A percentile compares a stretch with the other conserved stretches of the same genome.
Conservation (phyloP, 2,113 vertebrate genomes). For the Ciconia boyciana region DNA sequence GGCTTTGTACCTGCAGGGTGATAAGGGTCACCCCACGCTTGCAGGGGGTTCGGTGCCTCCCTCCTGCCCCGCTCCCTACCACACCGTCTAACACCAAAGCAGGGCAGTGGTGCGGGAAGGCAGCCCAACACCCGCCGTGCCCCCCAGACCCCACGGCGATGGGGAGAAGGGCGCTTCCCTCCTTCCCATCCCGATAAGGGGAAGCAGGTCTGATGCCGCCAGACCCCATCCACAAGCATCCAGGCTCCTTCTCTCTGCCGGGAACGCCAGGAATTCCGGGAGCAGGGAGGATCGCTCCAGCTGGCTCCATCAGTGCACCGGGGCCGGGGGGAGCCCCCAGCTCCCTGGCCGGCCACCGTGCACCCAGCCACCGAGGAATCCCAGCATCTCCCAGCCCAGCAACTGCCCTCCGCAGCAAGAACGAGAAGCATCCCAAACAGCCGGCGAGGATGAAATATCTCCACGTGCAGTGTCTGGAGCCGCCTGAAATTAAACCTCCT, state of each 20-base stretch:
- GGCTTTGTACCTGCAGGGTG: neutral
- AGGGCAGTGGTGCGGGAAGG: neutral
- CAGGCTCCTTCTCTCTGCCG: neutral
- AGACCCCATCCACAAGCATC: neutral
- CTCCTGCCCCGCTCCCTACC: conserved; percentile 35
- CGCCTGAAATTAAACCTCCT: neutral
- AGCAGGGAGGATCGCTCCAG: neutral
- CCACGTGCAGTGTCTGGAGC: neutral
- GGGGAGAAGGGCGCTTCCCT: neutral
- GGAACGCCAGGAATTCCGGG: conserved; percentile 45
- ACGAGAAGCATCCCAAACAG: conserved; percentile 69
- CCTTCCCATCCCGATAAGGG: neutral
- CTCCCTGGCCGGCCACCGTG: neutral
- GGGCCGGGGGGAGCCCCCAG: neutral
- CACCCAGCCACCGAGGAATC: conserved; percentile 60
- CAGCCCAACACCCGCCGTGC: accelerated
- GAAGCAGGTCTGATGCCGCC: neutral
- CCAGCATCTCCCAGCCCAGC: conserved; percentile 60
- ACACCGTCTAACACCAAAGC: conserved; percentile 34
- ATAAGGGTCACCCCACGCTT: neutral
- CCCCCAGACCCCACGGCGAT: accelerated
- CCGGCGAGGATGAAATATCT: conserved; percentile 31
- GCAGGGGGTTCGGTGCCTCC: neutral
- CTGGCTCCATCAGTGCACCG: neutral
- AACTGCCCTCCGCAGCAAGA: conserved; percentile 66